phyloP scores from a whole-genome alignment of 2,797 vertebrate species.

The Aplochiton taeniatus region DNA sequence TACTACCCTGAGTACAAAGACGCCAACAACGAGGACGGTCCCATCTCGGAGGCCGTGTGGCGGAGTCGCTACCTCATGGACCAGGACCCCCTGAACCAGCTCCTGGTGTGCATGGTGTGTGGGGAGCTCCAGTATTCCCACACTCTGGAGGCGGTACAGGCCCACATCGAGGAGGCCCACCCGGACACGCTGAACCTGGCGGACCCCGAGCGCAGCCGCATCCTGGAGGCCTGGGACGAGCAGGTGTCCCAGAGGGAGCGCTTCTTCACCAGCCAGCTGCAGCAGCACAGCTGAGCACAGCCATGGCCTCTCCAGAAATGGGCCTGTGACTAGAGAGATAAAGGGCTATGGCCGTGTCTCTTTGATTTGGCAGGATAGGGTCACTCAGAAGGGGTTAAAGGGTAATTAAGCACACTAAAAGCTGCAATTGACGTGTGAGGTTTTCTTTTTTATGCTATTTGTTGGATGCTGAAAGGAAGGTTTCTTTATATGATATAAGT shows the following conservation, averaged over 20 bases:
- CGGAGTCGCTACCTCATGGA: slow-evolving; percentile 87
- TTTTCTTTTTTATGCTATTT: too few relatives aligned
- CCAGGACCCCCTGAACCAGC: slow-evolving; percentile 85
- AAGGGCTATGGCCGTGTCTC: not conserved
- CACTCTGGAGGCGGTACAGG: slow-evolving; percentile 78
- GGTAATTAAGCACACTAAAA: too few relatives aligned
- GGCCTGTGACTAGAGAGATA: not conserved
- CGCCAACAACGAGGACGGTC: slow-evolving; percentile 33
- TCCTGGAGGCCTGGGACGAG: slow-evolving; percentile 85
- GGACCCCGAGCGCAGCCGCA: slow-evolving; percentile 68
- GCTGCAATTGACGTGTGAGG: too few relatives aligned
- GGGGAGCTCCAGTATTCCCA: slow-evolving; percentile 84
- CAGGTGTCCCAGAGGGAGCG: slow-evolving; percentile 77
- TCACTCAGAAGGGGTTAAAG: too few relatives aligned
- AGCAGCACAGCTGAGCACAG: slow-evolving; percentile 59
- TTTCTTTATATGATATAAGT: too few relatives aligned
- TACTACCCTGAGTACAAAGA: slow-evolving; percentile 44
- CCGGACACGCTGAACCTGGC: slow-evolving; percentile 80
- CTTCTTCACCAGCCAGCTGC: slow-evolving; percentile 80
- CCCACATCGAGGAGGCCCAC: slow-evolving; percentile 86
- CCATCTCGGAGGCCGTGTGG: slow-evolving; percentile 63
- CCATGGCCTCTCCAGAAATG: slow-evolving; percentile 48
- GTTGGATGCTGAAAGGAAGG: too few relatives aligned
- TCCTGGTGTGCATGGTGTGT: slow-evolving; percentile 91
- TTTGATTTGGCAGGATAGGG: too few relatives aligned